Base-by-base conservation (phyloP, 2,888 invertebrate species). In the Apamea monoglypha region DNA sequence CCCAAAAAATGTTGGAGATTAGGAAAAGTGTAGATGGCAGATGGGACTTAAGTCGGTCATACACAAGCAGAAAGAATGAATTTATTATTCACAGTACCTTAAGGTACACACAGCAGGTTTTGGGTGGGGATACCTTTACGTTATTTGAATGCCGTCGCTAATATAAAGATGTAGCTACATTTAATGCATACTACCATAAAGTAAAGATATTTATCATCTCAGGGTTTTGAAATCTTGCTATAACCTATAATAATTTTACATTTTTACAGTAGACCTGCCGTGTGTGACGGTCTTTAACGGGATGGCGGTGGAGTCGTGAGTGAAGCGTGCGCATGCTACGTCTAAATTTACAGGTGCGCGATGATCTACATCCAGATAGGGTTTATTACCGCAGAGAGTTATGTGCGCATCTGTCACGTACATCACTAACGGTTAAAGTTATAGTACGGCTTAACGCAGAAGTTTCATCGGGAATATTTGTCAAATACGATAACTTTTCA, bases 331-430 rank as follows among this genome's bases (percentile, higher is more conserved):
- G 87, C 91, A 74, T 69, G 74, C 81, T 74, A 47, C 92, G 88
- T 91, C 91, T 90, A 90, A 92, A 91, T 92, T 92, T 92, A 93
- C 94, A 94, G 93, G 94, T 94, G 94, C 92, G 87, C 80, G 74
- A 88, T 91, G 89, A 89, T 91, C 92, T 92, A 93, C 91, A 87
- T 82, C 83, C 80, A 87, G 92, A 94, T 92, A 87, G 82, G 84
- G 89, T 91, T 92, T 94, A 92, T 91, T 91, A 86, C 91, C 80
- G 76, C 84, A 78, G 82, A 91, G 89, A 92, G 88, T 89, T 91
- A 89, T 92, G 90, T 82, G 76, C 87, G 69, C 90, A 91, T 92
- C 92, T 91, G 91, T 91, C 92, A 92, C 92, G 91, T 91, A 86
- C 85, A 93, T 93, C 91, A 87, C 75, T 76, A 77, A 89, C 84